Evolutionary conservation across 1,140 invertebrate genomes (phyloP), one percentile per base, ranked within the genome.

Genomic region (Atta colombica): DNA sequence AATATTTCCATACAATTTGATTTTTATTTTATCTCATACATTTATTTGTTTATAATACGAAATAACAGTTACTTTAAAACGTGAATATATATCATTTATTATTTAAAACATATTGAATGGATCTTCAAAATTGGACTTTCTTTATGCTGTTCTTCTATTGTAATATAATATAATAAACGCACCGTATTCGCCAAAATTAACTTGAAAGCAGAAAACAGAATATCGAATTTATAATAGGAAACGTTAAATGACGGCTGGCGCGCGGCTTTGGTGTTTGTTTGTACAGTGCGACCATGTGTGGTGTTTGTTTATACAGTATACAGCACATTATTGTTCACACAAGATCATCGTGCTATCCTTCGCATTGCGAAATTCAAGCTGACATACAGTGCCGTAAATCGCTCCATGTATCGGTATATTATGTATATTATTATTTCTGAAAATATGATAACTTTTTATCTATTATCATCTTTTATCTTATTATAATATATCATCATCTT

Each of bases 91-190:
- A 18, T 31, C 31, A 66, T 45, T 21, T 45, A 21, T 68, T 68
- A 21, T 45, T 68, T 45, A 68, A 39, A 45, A n/a, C 16, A 5
- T 39, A 18, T 66, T 31, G 14, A 65, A 5, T 12, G 3, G 3
- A 39, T 68, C 10, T 39, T 68, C 2, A 68, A 68, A 68, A 45
- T 68, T 68, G 3, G 10, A 68, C 18, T n/a, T 68, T 68, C 39
- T 68, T 12, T n/a, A 12, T 66, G 3, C 8, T 60, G 28, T 35
- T 66, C 5, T 28, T 65, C 7, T 3, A 7, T 35, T 31, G 28
- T n/a, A 10, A 4, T 10, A 10, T 35, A 31, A 65, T 65, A 2
- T 3, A 31, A 35, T 65, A 65, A 65, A 14, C 6, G 51, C 16
- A 3, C 2, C 61, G 0, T 18, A 18, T 35, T n/a, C 14, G 6